Base-by-base conservation (phyloP, 2,797 vertebrate species). In the Tragelaphus oryx region DNA sequence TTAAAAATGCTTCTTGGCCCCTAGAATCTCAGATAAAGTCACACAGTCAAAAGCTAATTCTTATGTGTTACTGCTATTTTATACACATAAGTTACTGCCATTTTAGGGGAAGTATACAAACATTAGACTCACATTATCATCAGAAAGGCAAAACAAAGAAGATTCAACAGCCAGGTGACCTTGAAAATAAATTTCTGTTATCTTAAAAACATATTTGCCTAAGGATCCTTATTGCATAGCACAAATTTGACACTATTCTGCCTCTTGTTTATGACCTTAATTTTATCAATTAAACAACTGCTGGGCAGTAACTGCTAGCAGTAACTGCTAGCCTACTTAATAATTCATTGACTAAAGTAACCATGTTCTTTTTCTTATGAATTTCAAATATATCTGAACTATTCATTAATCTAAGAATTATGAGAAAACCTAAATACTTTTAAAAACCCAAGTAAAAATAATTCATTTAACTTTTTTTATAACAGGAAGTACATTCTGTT, bases 161-260 rank as follows among this genome's bases (percentile, higher is more conserved):
- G 74, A 74, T 60, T 79, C 9, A 89, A 44, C 60, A 41, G 3
- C 20, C 62, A 65, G 6, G 20, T 44, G 16, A 82, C 55, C 33
- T 79, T 81, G 48, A 90, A 93, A 93, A 75, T 86, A 85, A 60
- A 75, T 90, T 85, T 89, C 14, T 80, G 6, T 68, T 65, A 81
- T 81, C 18, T 55, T 86, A 22, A 93, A 60, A 80, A 48, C 18
- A 5, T 28, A 14, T 76, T 62, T 82, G 20, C 28, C 75, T 82
- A 41, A 80, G 60, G 37, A 75, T 65, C 55, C 48, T 57, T 87
- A 79, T 30, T 71, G 80, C 18, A 28, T 62, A 26, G 46, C 26
- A 65, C 30, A 78, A 46, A 79, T 54, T 24, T 84, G 44, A 78
- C 41, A 84, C 28, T 88, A 59, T 54, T 88, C 22, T 57, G 37